phyloP scores from a whole-genome alignment of 1,140 invertebrate species.

The Physella acuta region DNA sequence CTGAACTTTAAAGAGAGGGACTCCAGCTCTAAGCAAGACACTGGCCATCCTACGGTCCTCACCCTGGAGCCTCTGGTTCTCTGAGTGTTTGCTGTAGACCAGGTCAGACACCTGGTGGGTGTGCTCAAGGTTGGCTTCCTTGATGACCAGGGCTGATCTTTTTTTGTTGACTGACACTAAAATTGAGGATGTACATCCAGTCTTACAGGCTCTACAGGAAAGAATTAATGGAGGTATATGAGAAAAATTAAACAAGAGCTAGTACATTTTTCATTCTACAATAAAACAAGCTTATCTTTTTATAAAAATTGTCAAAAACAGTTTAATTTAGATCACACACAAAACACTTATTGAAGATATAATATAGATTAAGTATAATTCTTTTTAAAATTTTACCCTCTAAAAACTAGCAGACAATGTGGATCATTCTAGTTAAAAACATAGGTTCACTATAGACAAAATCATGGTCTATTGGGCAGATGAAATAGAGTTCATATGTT shows the following conservation, averaged over 20 bases:
- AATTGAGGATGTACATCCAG: slow-evolving; percentile 14
- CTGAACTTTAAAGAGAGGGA: slow-evolving; percentile 7
- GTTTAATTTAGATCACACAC: not conserved
- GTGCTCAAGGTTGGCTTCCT: slow-evolving; percentile 13
- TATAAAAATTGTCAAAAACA: not conserved
- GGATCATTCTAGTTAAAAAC: too few relatives aligned
- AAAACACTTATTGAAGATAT: not conserved
- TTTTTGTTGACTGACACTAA: slow-evolving; percentile 19
- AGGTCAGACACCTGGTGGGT: not conserved
- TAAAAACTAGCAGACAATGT: too few relatives aligned
- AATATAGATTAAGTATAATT: too few relatives aligned
- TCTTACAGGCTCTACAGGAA: slow-evolving; percentile 10
- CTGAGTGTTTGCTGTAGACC: slow-evolving; percentile 1
- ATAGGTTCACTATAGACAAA: too few relatives aligned
- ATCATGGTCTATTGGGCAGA: too few relatives aligned
- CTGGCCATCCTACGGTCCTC: slow-evolving; percentile 18
- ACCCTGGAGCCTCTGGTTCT: slow-evolving; percentile 9
- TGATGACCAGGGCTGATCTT: slow-evolving; percentile 11
- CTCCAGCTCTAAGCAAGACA: slow-evolving; percentile 16
- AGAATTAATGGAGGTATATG: not conserved
- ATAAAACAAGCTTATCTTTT: not conserved
- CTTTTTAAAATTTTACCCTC: too few relatives aligned
- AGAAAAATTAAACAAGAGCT: not conserved
- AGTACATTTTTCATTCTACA: not conserved
- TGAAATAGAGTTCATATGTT: too few relatives aligned